Evolutionary conservation across 2,113 vertebrate genomes (phyloP).

Genomic region (Cariama cristata): DNA sequence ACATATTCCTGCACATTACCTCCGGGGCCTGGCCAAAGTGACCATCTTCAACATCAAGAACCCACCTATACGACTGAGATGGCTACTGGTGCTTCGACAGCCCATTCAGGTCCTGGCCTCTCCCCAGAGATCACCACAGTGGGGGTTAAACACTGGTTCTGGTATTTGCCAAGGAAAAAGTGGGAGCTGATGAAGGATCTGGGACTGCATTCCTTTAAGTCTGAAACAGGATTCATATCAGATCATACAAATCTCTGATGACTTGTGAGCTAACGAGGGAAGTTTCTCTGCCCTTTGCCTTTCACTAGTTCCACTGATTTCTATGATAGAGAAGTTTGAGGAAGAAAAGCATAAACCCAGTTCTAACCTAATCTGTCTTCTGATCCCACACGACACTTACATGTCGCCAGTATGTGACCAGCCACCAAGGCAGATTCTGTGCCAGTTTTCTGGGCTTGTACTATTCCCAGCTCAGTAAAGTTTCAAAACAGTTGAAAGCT

Average conservation of each 20-base stretch:
- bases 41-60: neutral
- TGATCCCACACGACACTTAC: neutral
- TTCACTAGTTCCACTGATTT: neutral
- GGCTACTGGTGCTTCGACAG: neutral
- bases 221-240: neutral
- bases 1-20: neutral
- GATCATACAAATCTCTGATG: neutral
- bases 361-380: neutral
- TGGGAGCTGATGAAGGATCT: neutral
- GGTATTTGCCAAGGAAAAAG: neutral
- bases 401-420: neutral
- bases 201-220: neutral
- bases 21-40: neutral
- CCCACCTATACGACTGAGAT: neutral
- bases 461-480: neutral
- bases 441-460: neutral
- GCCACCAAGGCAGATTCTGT: neutral
- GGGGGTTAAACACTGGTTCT: neutral
- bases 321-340: neutral
- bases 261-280: neutral
- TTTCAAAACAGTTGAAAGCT: neutral
- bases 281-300: neutral
- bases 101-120: neutral
- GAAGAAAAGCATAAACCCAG: neutral
- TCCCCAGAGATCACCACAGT: neutral